phyloP scores from a whole-genome alignment of 1,140 invertebrate species.

The Portunus trituberculatus region DNA sequence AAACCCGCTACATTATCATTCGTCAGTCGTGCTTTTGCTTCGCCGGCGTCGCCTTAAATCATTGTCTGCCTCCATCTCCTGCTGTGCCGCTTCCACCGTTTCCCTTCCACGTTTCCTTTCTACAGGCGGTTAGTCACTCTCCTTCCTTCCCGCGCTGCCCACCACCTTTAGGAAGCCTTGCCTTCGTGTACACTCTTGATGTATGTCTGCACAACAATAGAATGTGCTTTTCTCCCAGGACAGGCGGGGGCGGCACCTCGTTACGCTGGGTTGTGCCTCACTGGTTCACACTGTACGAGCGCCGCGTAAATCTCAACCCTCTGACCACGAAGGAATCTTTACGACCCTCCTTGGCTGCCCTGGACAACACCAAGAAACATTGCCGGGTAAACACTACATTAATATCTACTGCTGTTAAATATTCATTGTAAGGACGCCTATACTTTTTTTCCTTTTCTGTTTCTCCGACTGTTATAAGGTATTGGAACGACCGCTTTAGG shows the following conservation, averaged over 20 bases:
- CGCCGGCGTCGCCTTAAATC: background rate
- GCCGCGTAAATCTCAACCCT: background rate
- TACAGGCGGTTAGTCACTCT: background rate
- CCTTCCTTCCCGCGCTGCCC: background rate
- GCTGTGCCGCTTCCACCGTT: background rate
- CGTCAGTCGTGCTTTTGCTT: background rate
- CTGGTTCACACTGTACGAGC: background rate
- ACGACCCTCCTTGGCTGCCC: background rate
- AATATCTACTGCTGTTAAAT: background rate
- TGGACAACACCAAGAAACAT: background rate
- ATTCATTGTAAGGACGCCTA: background rate
- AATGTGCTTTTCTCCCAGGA: background rate
- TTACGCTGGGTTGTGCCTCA: background rate
- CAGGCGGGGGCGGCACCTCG: background rate
- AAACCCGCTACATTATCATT: constrained; percentile 12
- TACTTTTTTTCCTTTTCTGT: background rate
- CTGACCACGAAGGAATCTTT: background rate
- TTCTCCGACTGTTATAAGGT: background rate
- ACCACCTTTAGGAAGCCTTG: background rate
- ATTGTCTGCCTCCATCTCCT: background rate
- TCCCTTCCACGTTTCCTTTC: background rate
- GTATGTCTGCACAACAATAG: background rate
- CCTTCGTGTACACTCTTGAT: background rate
- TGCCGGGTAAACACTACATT: background rate
- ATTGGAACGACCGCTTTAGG: background rate